A percentile compares a stretch with the other conserved stretches of the same genome.
These are phyloP conservation scores for Meloidogyne floridensis DNA, from an alignment of 1,140 invertebrate genomes.

Conservation along the genomic window DNA sequence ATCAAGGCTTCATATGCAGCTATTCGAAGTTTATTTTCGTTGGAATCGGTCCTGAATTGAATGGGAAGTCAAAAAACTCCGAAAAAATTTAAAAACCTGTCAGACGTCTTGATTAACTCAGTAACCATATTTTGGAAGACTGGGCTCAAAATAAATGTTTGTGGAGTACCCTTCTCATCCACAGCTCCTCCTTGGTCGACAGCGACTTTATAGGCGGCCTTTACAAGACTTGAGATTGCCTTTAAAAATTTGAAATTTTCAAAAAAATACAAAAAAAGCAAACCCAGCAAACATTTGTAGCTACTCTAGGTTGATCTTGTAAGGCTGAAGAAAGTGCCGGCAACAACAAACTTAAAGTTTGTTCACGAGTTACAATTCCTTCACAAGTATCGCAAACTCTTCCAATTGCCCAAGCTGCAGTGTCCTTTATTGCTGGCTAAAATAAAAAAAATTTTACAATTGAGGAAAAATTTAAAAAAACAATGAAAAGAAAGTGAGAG, in stretches of 20 bases:
- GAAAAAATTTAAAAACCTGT: slow-evolving; percentile 72
- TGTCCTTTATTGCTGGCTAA: slow-evolving; percentile 84
- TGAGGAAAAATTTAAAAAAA: slow-evolving; percentile 6
- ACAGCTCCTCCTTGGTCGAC: slow-evolving; percentile 68
- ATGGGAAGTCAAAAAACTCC: slow-evolving; percentile 16
- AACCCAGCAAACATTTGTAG: slow-evolving; percentile 96
- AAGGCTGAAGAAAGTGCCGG: slow-evolving; percentile 86
- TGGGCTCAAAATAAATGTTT: slow-evolving; percentile 87
- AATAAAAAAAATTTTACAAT: neutral
- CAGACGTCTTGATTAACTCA: slow-evolving; percentile 87
- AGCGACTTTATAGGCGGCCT: slow-evolving; percentile 86
- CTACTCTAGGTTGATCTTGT: slow-evolving; percentile 85
- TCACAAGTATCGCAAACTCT: slow-evolving; percentile 95
- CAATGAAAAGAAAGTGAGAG: neutral
- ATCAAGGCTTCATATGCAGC: slow-evolving; percentile 98
- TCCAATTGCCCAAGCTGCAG: slow-evolving; percentile 95
- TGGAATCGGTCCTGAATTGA: slow-evolving; percentile 69
- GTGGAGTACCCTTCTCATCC: slow-evolving; percentile 72
- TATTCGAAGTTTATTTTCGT: slow-evolving; percentile 83
- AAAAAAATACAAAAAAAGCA: slow-evolving; percentile 19
- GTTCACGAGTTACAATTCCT: slow-evolving; percentile 88
- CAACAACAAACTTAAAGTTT: slow-evolving; percentile 79
- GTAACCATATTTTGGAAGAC: slow-evolving; percentile 92
- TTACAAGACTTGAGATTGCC: slow-evolving; percentile 93
- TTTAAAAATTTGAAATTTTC: slow-evolving; percentile 45